Evolutionary conservation across 2,113 vertebrate genomes (phyloP).

Genomic region (Vimba vimba): DNA sequence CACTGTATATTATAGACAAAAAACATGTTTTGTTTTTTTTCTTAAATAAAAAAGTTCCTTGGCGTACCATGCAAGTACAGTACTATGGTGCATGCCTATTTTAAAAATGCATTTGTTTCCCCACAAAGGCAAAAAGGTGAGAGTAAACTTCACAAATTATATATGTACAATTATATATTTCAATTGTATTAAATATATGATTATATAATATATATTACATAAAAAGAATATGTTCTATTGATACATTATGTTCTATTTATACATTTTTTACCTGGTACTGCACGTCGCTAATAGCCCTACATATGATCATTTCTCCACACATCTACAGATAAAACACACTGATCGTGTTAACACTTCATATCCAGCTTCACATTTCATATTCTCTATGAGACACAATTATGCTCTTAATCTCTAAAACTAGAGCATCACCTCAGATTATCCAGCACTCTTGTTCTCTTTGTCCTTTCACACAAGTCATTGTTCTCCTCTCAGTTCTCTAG

Average conservation of each 20-base stretch:
- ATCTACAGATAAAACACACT: background rate
- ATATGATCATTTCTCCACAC: background rate
- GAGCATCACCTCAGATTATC: background rate
- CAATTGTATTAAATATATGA: background rate
- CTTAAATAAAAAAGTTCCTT: background rate
- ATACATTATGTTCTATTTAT: background rate
- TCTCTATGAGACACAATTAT: background rate
- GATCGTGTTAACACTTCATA: background rate
- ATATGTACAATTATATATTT: background rate
- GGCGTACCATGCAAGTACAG: background rate
- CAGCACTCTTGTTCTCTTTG: constrained; percentile 8
- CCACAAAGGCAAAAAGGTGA: background rate
- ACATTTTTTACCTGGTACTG: background rate
- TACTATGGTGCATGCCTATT: background rate
- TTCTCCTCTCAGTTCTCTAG: constrained; percentile 15
- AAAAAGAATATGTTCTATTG: background rate
- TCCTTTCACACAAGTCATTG: constrained; percentile 27
- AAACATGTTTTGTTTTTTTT: background rate
- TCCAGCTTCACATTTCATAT: background rate
- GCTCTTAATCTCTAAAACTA: background rate
- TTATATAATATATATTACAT: background rate
- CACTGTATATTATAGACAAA: background rate
- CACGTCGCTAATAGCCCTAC: background rate
- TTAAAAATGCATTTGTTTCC: background rate
- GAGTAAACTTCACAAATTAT: background rate